A percentile compares a stretch with the other conserved stretches of the same genome.
Evolutionary conservation across 2,888 invertebrate species (phyloP).

Genomic region (Dexiosoma caninum): DNA sequence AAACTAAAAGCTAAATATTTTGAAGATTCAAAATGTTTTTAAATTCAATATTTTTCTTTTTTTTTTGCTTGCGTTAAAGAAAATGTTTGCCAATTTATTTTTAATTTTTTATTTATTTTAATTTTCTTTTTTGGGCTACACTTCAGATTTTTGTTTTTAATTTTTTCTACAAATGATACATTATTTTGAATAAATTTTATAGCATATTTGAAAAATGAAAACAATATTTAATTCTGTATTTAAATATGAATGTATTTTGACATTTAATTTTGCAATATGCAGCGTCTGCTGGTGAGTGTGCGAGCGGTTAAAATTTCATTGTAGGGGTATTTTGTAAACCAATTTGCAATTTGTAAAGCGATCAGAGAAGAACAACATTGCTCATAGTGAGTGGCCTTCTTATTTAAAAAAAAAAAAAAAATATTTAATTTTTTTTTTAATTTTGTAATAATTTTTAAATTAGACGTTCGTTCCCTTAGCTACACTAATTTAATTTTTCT

Average conservation of each 20-base stretch:
- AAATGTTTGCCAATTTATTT: constrained; percentile 43
- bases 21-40: constrained; percentile 40
- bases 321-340: constrained; percentile 13
- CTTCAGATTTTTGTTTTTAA: background rate
- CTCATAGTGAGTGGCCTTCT: background rate
- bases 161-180: background rate
- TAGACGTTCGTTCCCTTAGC: no score
- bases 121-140: no score
- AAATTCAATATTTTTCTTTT: constrained; percentile 11
- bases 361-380: constrained; percentile 7
- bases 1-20: constrained; percentile 18
- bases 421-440: no score
- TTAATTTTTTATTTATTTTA: constrained; percentile 10
- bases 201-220: background rate
- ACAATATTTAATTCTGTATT: background rate
- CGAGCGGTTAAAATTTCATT: constrained; percentile 9
- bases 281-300: background rate
- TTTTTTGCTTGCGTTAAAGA: constrained; percentile 40
- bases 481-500: no score
- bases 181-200: constrained; percentile 22
- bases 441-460: background rate
- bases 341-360: constrained; percentile 16
- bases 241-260: background rate
- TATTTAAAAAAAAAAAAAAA: background rate
- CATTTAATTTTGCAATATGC: constrained; percentile 37